These are phyloP conservation scores for Prunella fulvescens DNA, from an alignment of 2,113 vertebrate genomes.

Conservation along the genomic window DNA sequence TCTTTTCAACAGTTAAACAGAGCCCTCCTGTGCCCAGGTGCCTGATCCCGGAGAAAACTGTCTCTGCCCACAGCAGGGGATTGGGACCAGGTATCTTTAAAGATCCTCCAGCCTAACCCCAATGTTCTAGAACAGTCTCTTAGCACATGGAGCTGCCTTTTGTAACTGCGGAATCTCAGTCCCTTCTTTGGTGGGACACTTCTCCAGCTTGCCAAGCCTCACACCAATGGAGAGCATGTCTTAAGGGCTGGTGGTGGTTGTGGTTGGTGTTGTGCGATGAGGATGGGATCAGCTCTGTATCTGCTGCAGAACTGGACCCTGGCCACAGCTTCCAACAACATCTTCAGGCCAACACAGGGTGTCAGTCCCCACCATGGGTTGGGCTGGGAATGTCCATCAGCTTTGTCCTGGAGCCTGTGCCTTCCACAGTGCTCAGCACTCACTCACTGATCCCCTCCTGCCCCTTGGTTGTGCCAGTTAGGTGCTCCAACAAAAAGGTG, in stretches of 20 bases:
- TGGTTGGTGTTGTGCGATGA: neutral
- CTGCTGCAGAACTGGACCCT: neutral
- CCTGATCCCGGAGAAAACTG: neutral
- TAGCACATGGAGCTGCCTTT: neutral
- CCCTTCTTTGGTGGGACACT: neutral
- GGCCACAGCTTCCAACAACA: neutral
- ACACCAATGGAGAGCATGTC: accelerated
- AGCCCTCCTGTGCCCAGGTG: accelerated
- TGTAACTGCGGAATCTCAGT: neutral
- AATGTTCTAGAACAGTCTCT: neutral
- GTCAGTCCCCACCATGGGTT: neutral
- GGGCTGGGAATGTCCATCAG: neutral
- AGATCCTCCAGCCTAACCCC: neutral
- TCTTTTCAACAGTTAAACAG: neutral
- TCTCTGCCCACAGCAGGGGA: neutral
- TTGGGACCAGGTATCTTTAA: neutral
- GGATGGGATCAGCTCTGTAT: neutral
- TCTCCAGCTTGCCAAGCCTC: neutral
- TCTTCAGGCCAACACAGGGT: neutral
- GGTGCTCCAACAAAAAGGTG: neutral
- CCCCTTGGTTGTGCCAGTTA: neutral
- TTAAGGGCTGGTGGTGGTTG: neutral
- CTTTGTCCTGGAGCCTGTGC: neutral
- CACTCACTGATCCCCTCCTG: neutral
- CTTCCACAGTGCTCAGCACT: neutral